Percentiles rank a stretch among this genome's conserved stretches.
phyloP scores from a whole-genome alignment of 2,888 invertebrate species.

The Drosophila putrida region DNA sequence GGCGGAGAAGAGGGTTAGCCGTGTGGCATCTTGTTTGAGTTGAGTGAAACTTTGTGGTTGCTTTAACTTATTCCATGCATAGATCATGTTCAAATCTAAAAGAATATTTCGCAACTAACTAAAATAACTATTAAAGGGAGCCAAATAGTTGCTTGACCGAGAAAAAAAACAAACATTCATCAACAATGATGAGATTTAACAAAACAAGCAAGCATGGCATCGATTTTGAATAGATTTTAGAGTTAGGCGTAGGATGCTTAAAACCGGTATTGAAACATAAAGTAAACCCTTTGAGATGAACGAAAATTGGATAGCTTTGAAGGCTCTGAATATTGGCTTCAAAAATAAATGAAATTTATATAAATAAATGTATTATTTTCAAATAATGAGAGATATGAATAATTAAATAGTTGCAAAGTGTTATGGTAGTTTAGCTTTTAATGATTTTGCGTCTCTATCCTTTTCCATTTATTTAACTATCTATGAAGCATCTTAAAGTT shows the following conservation, averaged over 20 bases:
- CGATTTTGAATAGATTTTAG: background rate
- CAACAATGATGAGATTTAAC: background rate
- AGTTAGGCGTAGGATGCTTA: background rate
- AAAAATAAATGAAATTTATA: no score
- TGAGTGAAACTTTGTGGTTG: slow-evolving; percentile 42
- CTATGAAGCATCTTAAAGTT: slow-evolving; percentile 1
- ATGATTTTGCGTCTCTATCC: no score
- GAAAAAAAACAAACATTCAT: background rate
- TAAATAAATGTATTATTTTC: no score
- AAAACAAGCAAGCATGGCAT: background rate
- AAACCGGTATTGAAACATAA: no score
- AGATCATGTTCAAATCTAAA: slow-evolving; percentile 12
- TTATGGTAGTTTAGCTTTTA: no score
- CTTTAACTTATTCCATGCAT: slow-evolving; percentile 34
- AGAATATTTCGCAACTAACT: slow-evolving; percentile 7
- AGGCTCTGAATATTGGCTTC: no score
- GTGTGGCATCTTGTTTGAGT: slow-evolving; percentile 45
- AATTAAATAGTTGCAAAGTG: no score
- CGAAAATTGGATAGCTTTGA: no score
- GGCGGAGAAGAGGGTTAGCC: background rate
- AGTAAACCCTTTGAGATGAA: no score
- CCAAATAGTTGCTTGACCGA: slow-evolving; percentile 1
- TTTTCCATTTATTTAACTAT: no score
- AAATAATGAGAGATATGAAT: no score
- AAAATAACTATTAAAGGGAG: slow-evolving; percentile 5